phyloP scores from a whole-genome alignment of 2,113 vertebrate species.

The Girardinichthys multiradiatus region DNA sequence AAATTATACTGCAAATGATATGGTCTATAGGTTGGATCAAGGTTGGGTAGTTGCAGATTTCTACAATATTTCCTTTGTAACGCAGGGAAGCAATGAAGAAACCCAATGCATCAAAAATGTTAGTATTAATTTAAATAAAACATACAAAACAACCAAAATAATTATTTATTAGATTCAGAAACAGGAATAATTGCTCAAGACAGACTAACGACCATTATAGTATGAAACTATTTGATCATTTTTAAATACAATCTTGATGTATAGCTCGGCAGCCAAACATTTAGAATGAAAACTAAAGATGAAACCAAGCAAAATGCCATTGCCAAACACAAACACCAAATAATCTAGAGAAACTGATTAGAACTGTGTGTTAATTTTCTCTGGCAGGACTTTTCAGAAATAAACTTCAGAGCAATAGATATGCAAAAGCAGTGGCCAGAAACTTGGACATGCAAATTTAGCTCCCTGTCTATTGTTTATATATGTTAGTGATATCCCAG shows the following conservation, averaged over 20 bases:
- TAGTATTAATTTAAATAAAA: too few species aligned
- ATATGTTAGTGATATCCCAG: background rate
- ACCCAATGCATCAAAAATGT: background rate
- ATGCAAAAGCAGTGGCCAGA: background rate
- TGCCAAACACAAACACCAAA: too few species aligned
- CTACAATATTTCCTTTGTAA: background rate
- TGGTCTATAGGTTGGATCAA: background rate
- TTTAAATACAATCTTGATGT: background rate
- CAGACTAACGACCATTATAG: background rate
- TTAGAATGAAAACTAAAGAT: too few species aligned
- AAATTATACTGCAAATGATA: constrained; percentile 1
- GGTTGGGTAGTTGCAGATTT: background rate
- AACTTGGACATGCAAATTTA: background rate
- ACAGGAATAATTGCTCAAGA: background rate
- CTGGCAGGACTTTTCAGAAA: background rate
- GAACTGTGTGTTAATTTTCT: background rate
- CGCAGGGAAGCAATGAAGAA: background rate
- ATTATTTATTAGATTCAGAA: background rate
- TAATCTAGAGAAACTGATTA: background rate
- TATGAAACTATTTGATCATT: background rate
- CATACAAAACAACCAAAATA: background rate
- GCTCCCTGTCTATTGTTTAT: background rate
- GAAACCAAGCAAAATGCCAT: too few species aligned
- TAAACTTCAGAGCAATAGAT: background rate
- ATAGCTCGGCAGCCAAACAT: too few species aligned